These are phyloP conservation scores for Pleuronectes platessa DNA, from an alignment of 2,113 vertebrate genomes.

Conservation along the genomic window DNA sequence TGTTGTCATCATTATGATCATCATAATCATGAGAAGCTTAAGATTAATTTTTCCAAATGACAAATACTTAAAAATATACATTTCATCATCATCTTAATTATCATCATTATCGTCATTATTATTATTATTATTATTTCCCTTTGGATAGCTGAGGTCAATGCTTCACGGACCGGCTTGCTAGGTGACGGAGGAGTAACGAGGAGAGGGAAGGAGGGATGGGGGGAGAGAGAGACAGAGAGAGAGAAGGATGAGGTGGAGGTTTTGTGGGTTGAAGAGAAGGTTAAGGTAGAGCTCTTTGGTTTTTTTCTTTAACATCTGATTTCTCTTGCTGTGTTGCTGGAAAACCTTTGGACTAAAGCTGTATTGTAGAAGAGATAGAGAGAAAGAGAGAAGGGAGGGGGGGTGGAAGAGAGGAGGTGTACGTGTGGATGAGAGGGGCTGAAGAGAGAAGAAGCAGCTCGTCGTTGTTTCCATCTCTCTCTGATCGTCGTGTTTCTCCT, in stretches of 20 bases:
- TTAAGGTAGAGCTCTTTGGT: conserved; percentile 83
- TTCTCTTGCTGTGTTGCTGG: conserved; percentile 75
- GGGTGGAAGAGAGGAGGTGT: conserved; percentile 30
- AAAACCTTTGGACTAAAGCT: conserved; percentile 86
- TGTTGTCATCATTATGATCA: conserved; percentile 66
- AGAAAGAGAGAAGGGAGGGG: not conserved
- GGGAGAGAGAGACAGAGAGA: not conserved
- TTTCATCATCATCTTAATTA: conserved; percentile 77
- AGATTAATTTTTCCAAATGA: conserved; percentile 82
- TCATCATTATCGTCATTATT: conserved; percentile 75
- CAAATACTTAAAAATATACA: conserved; percentile 88
- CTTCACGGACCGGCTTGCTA: conserved; percentile 78
- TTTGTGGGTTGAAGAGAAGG: conserved; percentile 64
- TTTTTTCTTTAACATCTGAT: conserved; percentile 81
- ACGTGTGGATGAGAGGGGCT: conserved; percentile 57
- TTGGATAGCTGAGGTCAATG: conserved; percentile 84
- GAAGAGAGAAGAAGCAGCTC: conserved; percentile 55
- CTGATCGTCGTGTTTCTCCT: conserved; percentile 29
- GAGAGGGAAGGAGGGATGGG: conserved; percentile 11
- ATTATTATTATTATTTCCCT: conserved; percentile 82
- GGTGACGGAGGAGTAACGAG: conserved; percentile 61
- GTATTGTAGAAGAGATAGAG: conserved; percentile 63
- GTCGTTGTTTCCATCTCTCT: conserved; percentile 40
- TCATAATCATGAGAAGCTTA: conserved; percentile 79
- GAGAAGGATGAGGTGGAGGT: conserved; percentile 41